These are phyloP conservation scores for Chrysomallon squamiferum DNA, from an alignment of 1,140 invertebrate genomes.

Conservation along the genomic window DNA sequence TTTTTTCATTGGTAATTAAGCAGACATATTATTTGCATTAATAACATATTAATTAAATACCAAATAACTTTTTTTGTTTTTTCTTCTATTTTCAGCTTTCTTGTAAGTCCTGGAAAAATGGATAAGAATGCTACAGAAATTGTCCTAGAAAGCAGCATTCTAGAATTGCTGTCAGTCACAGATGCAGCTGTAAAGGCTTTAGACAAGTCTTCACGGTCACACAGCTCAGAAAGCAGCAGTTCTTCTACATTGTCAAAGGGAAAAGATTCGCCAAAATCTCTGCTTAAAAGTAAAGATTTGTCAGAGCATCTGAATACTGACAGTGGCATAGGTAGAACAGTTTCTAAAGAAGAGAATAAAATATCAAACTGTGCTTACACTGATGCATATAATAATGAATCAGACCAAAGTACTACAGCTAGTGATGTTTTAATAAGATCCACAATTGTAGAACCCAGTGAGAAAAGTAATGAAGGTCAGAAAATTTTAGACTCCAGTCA, in stretches of 20 bases:
- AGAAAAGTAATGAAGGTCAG: slow-evolving; percentile 13
- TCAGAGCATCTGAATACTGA: slow-evolving; percentile 16
- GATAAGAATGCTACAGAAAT: too few species aligned
- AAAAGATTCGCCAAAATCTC: slow-evolving; percentile 7
- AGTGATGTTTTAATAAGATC: slow-evolving; percentile 48
- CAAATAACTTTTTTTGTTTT: too few species aligned
- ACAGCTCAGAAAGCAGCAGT: neutral
- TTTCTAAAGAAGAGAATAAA: slow-evolving; percentile 18
- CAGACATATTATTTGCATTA: too few species aligned
- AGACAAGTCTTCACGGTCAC: slow-evolving; percentile 12
- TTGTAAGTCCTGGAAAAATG: too few species aligned
- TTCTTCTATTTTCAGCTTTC: too few species aligned
- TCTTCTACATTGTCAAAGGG: neutral
- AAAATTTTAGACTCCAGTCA: neutral
- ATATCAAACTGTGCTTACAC: neutral
- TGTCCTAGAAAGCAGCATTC: slow-evolving; percentile 10
- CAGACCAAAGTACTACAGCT: slow-evolving; percentile 46
- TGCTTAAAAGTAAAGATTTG: neutral
- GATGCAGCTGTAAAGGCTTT: slow-evolving; percentile 36
- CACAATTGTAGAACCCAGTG: slow-evolving; percentile 27
- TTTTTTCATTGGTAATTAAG: too few species aligned
- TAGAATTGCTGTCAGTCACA: slow-evolving; percentile 38
- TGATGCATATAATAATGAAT: slow-evolving; percentile 4
- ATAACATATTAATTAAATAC: too few species aligned
- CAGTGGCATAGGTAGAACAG: slow-evolving; percentile 44